phyloP scores from a whole-genome alignment of 2,797 vertebrate species.

The Ispidina lecontei region DNA sequence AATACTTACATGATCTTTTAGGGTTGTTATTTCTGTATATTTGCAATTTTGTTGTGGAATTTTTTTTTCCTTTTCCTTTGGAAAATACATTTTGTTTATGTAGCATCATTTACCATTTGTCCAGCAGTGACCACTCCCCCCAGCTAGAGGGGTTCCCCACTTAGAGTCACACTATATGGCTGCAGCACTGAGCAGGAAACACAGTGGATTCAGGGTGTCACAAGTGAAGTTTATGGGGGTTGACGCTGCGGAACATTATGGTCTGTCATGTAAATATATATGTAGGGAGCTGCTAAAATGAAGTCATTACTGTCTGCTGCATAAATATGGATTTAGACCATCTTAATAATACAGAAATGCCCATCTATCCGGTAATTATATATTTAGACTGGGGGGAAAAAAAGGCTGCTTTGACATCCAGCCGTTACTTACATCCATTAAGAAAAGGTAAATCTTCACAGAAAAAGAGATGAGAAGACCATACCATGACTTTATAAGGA shows the following conservation, averaged over 20 bases:
- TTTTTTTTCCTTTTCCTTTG: slow-evolving; percentile 34
- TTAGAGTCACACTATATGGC: fast-evolving
- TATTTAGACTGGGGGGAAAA: slow-evolving; percentile 15
- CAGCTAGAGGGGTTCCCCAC: neutral
- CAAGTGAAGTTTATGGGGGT: slow-evolving; percentile 49
- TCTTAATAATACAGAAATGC: slow-evolving; percentile 48
- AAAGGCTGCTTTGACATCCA: slow-evolving; percentile 23
- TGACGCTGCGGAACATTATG: slow-evolving; percentile 56
- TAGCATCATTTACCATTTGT: neutral
- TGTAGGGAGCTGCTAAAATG: slow-evolving; percentile 58
- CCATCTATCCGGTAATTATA: slow-evolving; percentile 27
- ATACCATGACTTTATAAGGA: neutral
- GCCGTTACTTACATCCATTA: neutral
- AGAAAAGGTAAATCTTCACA: neutral
- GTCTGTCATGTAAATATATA: slow-evolving; percentile 64
- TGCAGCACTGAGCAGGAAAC: neutral
- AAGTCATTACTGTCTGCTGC: slow-evolving; percentile 58
- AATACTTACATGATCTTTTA: slow-evolving; percentile 73
- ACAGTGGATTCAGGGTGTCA: neutral
- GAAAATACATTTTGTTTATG: slow-evolving; percentile 63
- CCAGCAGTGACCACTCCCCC: slow-evolving; percentile 6
- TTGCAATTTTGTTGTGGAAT: neutral
- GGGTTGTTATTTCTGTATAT: slow-evolving; percentile 69
- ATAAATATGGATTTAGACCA: slow-evolving; percentile 52
- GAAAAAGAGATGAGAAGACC: neutral